These are phyloP conservation scores for Clarias pachynema DNA, from an alignment of 2,797 vertebrate genomes.

Conservation along the genomic window DNA sequence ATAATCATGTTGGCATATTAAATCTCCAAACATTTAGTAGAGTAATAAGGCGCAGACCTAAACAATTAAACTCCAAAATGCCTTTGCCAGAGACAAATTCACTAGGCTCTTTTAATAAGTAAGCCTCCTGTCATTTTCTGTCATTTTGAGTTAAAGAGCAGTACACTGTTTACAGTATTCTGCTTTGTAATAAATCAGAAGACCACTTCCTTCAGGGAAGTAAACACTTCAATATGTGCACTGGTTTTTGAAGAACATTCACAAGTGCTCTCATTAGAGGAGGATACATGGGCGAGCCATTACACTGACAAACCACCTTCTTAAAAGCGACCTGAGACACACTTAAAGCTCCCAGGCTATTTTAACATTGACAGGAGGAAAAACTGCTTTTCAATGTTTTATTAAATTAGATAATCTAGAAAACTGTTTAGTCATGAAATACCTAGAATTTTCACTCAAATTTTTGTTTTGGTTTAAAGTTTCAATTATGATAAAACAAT, in stretches of 20 bases:
- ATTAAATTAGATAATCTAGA: background rate
- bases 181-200: conserved; percentile 62
- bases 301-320: conserved; percentile 43
- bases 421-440: background rate
- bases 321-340: background rate
- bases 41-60: conserved; percentile 22
- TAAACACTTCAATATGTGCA: conserved; percentile 64
- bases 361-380: background rate
- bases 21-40: conserved; percentile 17
- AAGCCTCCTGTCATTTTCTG: conserved; percentile 50
- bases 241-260: conserved; percentile 56
- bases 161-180: conserved; percentile 59
- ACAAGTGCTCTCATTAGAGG: conserved; percentile 54
- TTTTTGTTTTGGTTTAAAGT: background rate
- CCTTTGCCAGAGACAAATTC: conserved; percentile 21
- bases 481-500: background rate
- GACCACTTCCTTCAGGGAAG: conserved; percentile 58
- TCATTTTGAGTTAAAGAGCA: conserved; percentile 52
- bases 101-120: conserved; percentile 43
- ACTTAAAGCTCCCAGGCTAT: background rate
- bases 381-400: background rate
- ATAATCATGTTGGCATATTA: conserved; percentile 7
- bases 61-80: conserved; percentile 38
- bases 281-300: conserved; percentile 49
- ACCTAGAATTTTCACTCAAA: background rate